Base-by-base conservation (phyloP, 2,797 vertebrate genomes). In the Denticeps clupeoides region DNA sequence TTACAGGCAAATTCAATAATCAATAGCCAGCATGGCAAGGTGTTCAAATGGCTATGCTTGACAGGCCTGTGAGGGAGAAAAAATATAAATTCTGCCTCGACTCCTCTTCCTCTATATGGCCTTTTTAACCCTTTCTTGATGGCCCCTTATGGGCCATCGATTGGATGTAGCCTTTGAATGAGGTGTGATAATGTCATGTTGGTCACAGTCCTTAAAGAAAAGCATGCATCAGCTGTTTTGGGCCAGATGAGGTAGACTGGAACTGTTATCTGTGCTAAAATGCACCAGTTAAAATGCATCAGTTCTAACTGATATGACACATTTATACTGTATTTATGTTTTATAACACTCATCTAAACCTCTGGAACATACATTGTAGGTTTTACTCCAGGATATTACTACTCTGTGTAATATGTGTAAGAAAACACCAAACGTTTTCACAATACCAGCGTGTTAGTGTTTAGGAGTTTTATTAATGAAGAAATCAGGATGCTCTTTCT, bases 61-160 rank as follows among this genome's bases (percentile, higher is more conserved):
- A 52, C 28, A 35, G 50, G 32, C 12, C 40, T 40, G 46, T 44
- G 19, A 43, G 16, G 5, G 47, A 41, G 38, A 50, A 45, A 45
- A 55, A 41, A n/a, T n/a, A n/a, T n/a, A n/a, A n/a, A n/a, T n/a
- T 45, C 22, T 33, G 48, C 43, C 19, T 47, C 54, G 50, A 47
- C 41, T 53, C 47, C 41, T 25, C 21, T 13, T 44, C 31, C 53
- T 47, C 49, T 46, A 44, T 16, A 27, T 47, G 44, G 38, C 44
- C 47, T 33, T 53, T 49, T 60, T 53, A 62, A 60, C 53, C 51
- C 48, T 27, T 31, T 33, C 16, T 37, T 53, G 53, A 60, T 45
- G 42, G 42, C 45, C 55, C 18, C 26, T 53, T 45, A 58, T 58
- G 54, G 47, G 24, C 33, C 29, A 41, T 57, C 45, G 41, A 54